A percentile compares a stretch with the other conserved stretches of the same genome.
phyloP scores from a whole-genome alignment of 2,113 vertebrate genomes.

The Spermophilus dauricus region DNA sequence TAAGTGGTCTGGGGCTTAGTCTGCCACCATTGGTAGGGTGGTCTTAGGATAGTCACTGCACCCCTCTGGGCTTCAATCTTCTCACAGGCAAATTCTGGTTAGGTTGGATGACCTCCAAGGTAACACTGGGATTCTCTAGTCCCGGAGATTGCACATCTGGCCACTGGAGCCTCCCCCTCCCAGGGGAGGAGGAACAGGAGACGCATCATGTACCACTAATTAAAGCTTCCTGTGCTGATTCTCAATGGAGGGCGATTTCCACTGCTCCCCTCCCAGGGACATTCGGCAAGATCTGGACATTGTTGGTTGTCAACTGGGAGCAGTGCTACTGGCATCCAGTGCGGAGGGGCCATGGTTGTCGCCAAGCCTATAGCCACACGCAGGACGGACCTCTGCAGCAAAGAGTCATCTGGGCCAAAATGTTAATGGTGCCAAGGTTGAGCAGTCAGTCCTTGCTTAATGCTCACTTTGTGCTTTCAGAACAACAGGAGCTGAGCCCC shows the following conservation, averaged over 20 bases:
- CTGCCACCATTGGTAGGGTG: background rate
- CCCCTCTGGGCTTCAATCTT: background rate
- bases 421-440: background rate
- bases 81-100: background rate
- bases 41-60: background rate
- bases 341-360: background rate
- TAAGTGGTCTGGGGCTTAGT: background rate
- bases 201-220: background rate
- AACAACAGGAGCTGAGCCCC: background rate
- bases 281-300: background rate
- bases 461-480: background rate
- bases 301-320: background rate
- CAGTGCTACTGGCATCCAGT: background rate
- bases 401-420: background rate
- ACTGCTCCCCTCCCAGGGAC: too few species aligned
- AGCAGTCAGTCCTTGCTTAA: background rate
- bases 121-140: background rate
- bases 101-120: background rate
- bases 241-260: background rate
- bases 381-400: background rate
- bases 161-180: background rate
- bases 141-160: background rate
- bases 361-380: background rate
- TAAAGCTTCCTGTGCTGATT: background rate
- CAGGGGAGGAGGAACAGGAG: background rate